These are phyloP conservation scores for Metacarcinus magister DNA, from an alignment of 2,888 invertebrate genomes.

Conservation along the genomic window DNA sequence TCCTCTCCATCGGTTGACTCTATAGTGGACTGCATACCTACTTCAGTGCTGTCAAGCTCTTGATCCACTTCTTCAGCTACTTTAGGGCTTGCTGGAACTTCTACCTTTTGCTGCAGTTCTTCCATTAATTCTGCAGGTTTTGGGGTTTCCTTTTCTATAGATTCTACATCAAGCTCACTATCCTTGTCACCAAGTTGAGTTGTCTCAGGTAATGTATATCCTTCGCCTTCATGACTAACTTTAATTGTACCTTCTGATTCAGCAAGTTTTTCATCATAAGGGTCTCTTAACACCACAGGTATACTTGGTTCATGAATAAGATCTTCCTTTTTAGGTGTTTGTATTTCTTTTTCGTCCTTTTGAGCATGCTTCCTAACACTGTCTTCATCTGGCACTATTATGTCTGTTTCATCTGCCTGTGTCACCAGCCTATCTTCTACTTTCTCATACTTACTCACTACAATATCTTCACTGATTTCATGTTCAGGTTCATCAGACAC, in stretches of 20 bases:
- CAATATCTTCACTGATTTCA: background rate
- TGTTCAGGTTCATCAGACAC: background rate
- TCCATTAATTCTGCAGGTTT: background rate
- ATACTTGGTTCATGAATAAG: background rate
- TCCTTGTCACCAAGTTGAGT: background rate
- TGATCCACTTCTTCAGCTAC: background rate
- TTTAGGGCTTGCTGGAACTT: background rate
- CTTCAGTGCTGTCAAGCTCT: background rate
- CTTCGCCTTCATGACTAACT: background rate
- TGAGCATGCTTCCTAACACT: background rate
- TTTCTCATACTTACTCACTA: background rate
- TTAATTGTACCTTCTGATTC: background rate
- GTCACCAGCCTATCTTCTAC: background rate
- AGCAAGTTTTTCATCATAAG: background rate
- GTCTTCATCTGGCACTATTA: background rate
- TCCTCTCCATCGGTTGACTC: conserved; percentile 13
- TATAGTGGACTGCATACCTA: background rate
- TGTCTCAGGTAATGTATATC: background rate
- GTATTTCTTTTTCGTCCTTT: background rate
- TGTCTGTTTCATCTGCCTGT: conserved; percentile 34
- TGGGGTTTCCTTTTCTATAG: background rate
- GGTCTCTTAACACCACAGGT: background rate
- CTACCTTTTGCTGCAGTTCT: background rate
- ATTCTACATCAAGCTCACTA: background rate
- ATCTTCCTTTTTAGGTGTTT: background rate